Base-by-base conservation (phyloP, 2,888 invertebrate species). In the Serripes groenlandicus region DNA sequence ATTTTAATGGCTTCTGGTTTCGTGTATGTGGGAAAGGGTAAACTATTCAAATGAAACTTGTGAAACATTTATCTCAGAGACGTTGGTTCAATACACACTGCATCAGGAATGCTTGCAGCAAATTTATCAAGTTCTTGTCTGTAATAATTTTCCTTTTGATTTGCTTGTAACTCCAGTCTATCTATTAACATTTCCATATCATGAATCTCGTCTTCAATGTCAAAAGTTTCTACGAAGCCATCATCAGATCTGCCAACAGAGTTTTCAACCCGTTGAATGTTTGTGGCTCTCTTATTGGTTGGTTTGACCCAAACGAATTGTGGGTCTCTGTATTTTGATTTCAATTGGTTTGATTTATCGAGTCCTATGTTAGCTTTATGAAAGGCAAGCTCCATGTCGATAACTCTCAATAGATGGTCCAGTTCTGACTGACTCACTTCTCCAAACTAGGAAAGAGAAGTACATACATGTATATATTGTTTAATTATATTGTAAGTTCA, bases 311-410 rank as follows among this genome's bases (percentile, higher is more conserved):
- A 56, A 26, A 35, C 26, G 26, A 71, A 71, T 23, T 54, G 32
- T 56, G 71, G 71, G 26, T 71, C 71, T 26, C 26, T 54, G 71
- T 54, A 71, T 56, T 54, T 54, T 21, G 34, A 56, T 54, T 71
- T 54, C 9, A 9, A 30, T 4, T 7, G 28, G 35, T 26, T 37
- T 26, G 56, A 34, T 58, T 35, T 32, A 5, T 42, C 60, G 69
- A 21, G 84, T 66, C 66, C 66, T 11, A 66, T 66, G 69, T 32
- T 80, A 56, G 87, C 83, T 66, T 75, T 81, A 35, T 90, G 89
- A 23, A 89, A 71, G 15, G 88, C 80, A n/a, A 90, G 82, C 68
- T 90, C 90, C 74, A 81, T 69, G 60, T 89, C 86, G 32, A 90
- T 88, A 3, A 87, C 81, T 18, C 83, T 74, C 18, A 90, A 52